Percentiles rank a stretch among this genome's conserved stretches.
phyloP scores from a whole-genome alignment of 2,888 invertebrate genomes.

The Pseudococcus viburni region DNA sequence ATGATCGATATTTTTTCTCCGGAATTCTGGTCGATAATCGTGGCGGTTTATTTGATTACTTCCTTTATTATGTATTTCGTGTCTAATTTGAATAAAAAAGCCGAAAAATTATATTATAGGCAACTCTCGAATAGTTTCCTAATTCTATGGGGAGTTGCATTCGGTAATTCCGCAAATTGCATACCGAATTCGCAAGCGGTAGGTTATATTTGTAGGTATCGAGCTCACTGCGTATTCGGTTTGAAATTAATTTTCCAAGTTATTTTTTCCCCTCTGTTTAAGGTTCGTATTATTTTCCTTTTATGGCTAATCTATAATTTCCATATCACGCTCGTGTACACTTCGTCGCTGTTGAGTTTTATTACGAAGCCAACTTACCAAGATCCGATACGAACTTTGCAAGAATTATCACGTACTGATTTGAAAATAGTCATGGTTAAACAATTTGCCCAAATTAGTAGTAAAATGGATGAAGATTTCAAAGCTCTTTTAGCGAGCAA shows the following conservation, averaged over 20 bases:
- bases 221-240: background rate
- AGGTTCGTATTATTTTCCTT: constrained; percentile 65
- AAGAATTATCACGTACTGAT: constrained; percentile 60
- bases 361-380: constrained; percentile 65
- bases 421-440: constrained; percentile 63
- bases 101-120: constrained; percentile 58
- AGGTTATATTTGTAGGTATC: background rate
- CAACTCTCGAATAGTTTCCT: constrained; percentile 58
- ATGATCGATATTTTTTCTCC: constrained; percentile 66
- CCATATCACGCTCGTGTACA: constrained; percentile 67
- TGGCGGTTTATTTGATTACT: constrained; percentile 55
- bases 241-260: background rate
- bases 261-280: background rate
- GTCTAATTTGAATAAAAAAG: constrained; percentile 40
- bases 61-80: constrained; percentile 59
- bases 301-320: constrained; percentile 66
- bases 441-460: constrained; percentile 67
- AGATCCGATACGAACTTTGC: constrained; percentile 63
- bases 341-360: constrained; percentile 67
- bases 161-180: constrained; percentile 57
- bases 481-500: constrained; percentile 11
- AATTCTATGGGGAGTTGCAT: constrained; percentile 65
- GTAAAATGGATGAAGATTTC: constrained; percentile 65
- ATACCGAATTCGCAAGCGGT: constrained; percentile 65
- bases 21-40: constrained; percentile 62